Percentiles rank a stretch among this genome's conserved stretches.
Conservation (phyloP, 2,888 invertebrate species). For the Amorpha juglandis region DNA sequence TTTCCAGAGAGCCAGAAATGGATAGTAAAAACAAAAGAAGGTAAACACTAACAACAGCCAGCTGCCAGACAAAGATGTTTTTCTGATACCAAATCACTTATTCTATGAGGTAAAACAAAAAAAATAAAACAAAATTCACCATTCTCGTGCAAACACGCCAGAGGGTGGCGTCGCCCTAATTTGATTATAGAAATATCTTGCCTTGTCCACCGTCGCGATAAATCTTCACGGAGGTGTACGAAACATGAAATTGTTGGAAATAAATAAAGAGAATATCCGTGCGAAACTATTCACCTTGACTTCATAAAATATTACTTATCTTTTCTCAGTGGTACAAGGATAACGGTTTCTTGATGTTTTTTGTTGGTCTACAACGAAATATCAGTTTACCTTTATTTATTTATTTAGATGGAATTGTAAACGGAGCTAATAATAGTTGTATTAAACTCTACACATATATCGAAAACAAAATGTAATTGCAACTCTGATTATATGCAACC, state of each 20-base stretch:
- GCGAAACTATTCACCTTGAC: constrained; percentile 24
- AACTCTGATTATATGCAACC: no score
- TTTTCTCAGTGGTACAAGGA: not conserved
- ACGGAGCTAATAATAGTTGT: no score
- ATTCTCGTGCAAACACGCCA: constrained; percentile 10
- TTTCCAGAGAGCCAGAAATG: no score
- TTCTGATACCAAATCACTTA: not conserved
- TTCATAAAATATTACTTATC: constrained; percentile 21
- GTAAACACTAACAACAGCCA: no score
- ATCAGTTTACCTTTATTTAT: no score
- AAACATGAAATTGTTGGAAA: constrained; percentile 23
- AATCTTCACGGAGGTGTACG: constrained; percentile 17
- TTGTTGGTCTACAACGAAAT: not conserved
- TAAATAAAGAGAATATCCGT: constrained; percentile 20
- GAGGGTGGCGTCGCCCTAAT: constrained; percentile 19
- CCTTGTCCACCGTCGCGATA: constrained; percentile 21
- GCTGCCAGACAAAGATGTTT: no score
- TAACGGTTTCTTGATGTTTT: not conserved
- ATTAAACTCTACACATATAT: no score
- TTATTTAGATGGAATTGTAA: no score
- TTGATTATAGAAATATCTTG: constrained; percentile 24
- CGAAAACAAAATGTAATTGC: no score
- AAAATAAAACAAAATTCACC: constrained; percentile 12
- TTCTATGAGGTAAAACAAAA: constrained; percentile 7
- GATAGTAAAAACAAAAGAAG: no score